Base-by-base conservation (phyloP, 2,797 vertebrate genomes). In the Crossoptilon crossoptilon region DNA sequence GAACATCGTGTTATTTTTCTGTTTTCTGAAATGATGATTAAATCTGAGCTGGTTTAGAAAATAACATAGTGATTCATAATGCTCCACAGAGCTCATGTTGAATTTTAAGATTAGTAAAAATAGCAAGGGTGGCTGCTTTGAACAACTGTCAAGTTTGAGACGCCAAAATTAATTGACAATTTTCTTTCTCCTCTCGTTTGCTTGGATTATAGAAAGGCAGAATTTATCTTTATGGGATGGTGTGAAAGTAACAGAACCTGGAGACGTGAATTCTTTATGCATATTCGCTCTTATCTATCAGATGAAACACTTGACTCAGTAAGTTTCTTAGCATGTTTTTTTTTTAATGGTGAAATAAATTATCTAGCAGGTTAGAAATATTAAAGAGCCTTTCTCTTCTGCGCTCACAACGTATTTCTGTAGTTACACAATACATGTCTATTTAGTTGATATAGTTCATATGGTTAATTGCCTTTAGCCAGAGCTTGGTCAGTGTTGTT, bases 51-150 rank as follows among this genome's bases (percentile, higher is more conserved):
- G 87, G 68, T 88, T 90, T 83, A 55, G 93, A 73, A 87, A 90
- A 94, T 84, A 94, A 94, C 86, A 67, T 23, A 75, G 72, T 96
- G 95, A 96, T 95, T 96, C 95, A 94, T 82, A 79, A 46, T 0
- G 0, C 71, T 92, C 27, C 60, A 46, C 2, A 2, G 33, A 87
- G 62, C 1, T 13, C 63, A 39, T 55, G 74, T 76, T 84, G 90
- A 68, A 71, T 94, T 93, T 92, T 77, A 66, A 88, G 58, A 71
- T 79, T 16, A 58, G 78, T 73, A 71, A 93, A 93, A 96, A 93
- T 87, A 90, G 86, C 71, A 91, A 53, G 64, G 33, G 26, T 58
- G 89, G 74, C 74, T 93, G 90, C 66, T 73, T 84, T 16, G 10
- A 94, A 85, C 53, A 92, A 55, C 88, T 91, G 74, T 90, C 78